Base-by-base conservation (phyloP, 2,888 invertebrate species). In the Parnassius smintheus region DNA sequence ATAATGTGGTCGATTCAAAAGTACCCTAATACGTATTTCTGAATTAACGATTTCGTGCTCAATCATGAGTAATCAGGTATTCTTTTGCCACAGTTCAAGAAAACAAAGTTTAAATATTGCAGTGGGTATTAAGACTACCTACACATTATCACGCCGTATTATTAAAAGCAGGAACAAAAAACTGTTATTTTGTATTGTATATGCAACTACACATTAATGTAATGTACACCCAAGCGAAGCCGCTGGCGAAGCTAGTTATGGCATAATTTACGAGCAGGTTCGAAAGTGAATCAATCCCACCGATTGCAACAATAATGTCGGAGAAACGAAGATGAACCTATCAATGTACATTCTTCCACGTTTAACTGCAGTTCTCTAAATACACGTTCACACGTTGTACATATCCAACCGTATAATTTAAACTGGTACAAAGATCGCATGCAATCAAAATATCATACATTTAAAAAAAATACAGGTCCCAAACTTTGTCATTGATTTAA, bases 251-350 rank as follows among this genome's bases (percentile, higher is more conserved):
- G 59, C 59, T 63, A 63, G 63, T 63, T 63, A 52, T 56, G 41
- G 25, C 45, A n/a, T 63, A 59, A 63, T 63, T 63, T 59, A 63
- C 63, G 63, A 63, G 63, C 54, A 44, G 35, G 49, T 55, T 35
- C 45, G 57, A 66, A 65, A 70, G 65, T 65, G 68, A 66, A 68
- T 69, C 69, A 65, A 69, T 67, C 64, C 67, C 56, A 66, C 64
- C 68, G 70, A 70, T 71, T 69, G 59, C 63, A n/a, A 35, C 59
- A 56, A 56, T 63, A 59, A 63, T 63, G 46, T 59, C 59, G 22
- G 63, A 46, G 55, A 63, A 63, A 62, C 48, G 52, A 48, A 62
- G 57, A 62, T 57, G 57, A 49, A 62, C 56, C 50, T 63, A 59
- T 59, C 63, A 63, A 50, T 63, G 59, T 46, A 53, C 46, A 41